These are phyloP conservation scores for Tenthredo scrophulariae DNA, from an alignment of 2,888 invertebrate genomes.

Conservation along the genomic window DNA sequence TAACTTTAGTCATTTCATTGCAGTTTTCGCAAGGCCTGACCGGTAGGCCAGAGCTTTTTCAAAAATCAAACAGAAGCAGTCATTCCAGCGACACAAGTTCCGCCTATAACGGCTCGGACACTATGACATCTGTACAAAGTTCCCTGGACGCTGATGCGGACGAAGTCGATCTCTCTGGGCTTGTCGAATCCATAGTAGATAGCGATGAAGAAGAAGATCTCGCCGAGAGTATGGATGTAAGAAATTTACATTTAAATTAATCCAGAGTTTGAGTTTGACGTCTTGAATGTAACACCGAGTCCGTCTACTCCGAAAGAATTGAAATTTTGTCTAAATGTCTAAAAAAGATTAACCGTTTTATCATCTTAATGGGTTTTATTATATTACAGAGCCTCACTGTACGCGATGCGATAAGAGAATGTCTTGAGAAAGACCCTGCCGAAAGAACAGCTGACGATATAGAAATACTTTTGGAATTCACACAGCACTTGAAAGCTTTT, in stretches of 20 bases:
- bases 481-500: constrained; percentile 98
- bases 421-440: constrained; percentile 97
- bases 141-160: constrained; percentile 86
- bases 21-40: constrained; percentile 77
- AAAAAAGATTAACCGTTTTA: not conserved
- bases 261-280: not conserved
- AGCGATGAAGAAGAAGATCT: constrained; percentile 97
- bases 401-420: constrained; percentile 97
- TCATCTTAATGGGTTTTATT: not conserved
- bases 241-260: constrained; percentile 60
- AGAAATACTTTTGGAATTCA: constrained; percentile 96
- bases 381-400: constrained; percentile 88
- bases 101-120: constrained; percentile 97
- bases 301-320: constrained; percentile 6
- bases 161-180: constrained; percentile 95
- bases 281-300: not conserved
- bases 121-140: constrained; percentile 95
- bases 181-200: constrained; percentile 97
- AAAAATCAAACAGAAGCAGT: constrained; percentile 91
- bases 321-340: not conserved
- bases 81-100: constrained; percentile 97
- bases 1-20: constrained; percentile 56
- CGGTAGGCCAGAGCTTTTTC: constrained; percentile 87
- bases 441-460: constrained; percentile 98
- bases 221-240: constrained; percentile 92